phyloP scores from a whole-genome alignment of 2,113 vertebrate species.

The Psilopsiagon aurifrons region DNA sequence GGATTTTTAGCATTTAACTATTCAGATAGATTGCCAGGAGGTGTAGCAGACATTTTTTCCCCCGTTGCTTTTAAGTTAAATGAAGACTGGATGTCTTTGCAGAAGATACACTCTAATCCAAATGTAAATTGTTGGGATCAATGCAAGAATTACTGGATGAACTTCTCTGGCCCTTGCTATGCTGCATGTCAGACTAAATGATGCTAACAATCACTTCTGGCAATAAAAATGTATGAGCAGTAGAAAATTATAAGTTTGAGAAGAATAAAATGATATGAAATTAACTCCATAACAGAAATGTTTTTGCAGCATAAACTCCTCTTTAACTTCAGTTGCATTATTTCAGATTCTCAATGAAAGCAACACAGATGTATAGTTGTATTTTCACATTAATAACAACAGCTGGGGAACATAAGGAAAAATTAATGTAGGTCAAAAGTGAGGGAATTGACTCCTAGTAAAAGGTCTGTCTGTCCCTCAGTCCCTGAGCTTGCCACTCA shows the following conservation, averaged over 20 bases:
- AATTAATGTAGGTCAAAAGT: background rate
- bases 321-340: slow-evolving; percentile 30
- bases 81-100: slow-evolving; percentile 15
- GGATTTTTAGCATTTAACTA: slow-evolving; percentile 15
- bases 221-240: slow-evolving; percentile 53
- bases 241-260: slow-evolving; percentile 66
- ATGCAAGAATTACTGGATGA: slow-evolving; percentile 64
- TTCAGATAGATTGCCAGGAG: background rate
- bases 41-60: background rate
- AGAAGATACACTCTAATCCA: slow-evolving; percentile 30
- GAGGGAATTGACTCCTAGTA: background rate
- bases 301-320: slow-evolving; percentile 42
- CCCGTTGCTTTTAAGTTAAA: slow-evolving; percentile 43
- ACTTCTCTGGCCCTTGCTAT: slow-evolving; percentile 65
- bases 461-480: background rate
- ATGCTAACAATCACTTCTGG: slow-evolving; percentile 61
- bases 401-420: background rate
- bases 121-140: slow-evolving; percentile 65
- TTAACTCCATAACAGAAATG: slow-evolving; percentile 62
- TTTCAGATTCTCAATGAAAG: slow-evolving; percentile 10
- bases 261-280: slow-evolving; percentile 62
- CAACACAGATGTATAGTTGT: background rate
- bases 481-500: background rate
- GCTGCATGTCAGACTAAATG: slow-evolving; percentile 52
- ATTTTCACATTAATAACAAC: background rate